Conservation (phyloP, 1,140 invertebrate species). For the Laupala kohalensis region DNA sequence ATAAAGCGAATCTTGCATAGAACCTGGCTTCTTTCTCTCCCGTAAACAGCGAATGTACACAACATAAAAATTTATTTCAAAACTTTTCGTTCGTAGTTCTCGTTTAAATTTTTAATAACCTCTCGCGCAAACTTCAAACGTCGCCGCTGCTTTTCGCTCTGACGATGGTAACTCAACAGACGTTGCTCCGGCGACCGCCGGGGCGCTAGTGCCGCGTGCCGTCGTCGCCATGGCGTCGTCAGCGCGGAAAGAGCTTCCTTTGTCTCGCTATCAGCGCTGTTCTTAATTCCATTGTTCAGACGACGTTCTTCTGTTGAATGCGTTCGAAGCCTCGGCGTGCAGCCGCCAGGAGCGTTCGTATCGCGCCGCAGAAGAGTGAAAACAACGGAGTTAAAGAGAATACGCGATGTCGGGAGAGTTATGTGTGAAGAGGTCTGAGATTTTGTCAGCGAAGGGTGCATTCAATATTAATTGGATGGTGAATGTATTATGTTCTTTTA, state of each 20-base stretch:
- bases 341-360: no score
- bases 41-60: background rate
- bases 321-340: background rate
- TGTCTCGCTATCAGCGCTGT: background rate
- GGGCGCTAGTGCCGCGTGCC: background rate
- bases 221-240: background rate
- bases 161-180: no score
- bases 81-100: background rate
- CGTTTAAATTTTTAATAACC: background rate
- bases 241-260: background rate
- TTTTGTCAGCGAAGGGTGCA: no score
- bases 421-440: no score
- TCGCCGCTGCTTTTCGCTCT: background rate
- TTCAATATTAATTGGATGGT: no score
- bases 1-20: background rate
- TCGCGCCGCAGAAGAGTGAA: no score
- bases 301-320: background rate
- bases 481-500: no score
- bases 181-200: background rate
- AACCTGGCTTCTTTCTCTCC: background rate
- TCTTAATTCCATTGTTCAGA: background rate
- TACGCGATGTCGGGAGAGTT: no score
- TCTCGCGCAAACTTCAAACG: background rate
- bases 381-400: no score
- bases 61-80: background rate